phyloP scores from a whole-genome alignment of 2,888 invertebrate species.

The Anthophora plumipes region DNA sequence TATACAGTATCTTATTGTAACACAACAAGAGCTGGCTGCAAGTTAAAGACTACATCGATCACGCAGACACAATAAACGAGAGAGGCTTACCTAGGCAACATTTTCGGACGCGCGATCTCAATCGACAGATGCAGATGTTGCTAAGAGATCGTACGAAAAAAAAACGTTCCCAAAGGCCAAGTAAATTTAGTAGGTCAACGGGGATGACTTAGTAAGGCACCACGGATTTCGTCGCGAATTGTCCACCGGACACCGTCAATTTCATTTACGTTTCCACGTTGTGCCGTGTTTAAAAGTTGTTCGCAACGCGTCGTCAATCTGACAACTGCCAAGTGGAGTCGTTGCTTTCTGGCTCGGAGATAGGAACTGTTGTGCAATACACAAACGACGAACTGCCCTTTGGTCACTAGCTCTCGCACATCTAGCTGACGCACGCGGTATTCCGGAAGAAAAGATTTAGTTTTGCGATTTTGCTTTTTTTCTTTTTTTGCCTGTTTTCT shows the following conservation, averaged over 20 bases:
- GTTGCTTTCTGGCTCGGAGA: conserved; percentile 73
- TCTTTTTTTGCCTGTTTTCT: not conserved
- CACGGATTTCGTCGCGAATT: not conserved
- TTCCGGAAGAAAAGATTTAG: conserved; percentile 29
- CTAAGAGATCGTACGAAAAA: too few relatives aligned
- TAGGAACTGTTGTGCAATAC: conserved; percentile 74
- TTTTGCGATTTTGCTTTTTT: not conserved
- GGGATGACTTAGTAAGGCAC: not conserved
- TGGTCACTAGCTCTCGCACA: conserved; percentile 72
- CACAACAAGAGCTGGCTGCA: too few relatives aligned
- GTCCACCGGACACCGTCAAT: not conserved
- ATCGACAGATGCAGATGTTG: too few relatives aligned
- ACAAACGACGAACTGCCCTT: conserved; percentile 73
- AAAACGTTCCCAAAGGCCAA: too few relatives aligned
- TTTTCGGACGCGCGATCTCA: not conserved
- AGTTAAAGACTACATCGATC: too few relatives aligned
- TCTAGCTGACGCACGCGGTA: conserved; percentile 65
- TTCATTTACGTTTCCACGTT: conserved; percentile 7
- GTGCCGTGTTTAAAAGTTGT: conserved; percentile 50
- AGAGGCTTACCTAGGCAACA: not conserved
- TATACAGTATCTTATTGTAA: too few relatives aligned
- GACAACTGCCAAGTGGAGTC: conserved; percentile 73
- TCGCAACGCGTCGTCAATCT: conserved; percentile 70
- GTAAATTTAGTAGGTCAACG: not conserved
- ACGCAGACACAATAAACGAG: not conserved